Evolutionary conservation across 2,797 vertebrate genomes (phyloP).

Genomic region (Psittacula echo): DNA sequence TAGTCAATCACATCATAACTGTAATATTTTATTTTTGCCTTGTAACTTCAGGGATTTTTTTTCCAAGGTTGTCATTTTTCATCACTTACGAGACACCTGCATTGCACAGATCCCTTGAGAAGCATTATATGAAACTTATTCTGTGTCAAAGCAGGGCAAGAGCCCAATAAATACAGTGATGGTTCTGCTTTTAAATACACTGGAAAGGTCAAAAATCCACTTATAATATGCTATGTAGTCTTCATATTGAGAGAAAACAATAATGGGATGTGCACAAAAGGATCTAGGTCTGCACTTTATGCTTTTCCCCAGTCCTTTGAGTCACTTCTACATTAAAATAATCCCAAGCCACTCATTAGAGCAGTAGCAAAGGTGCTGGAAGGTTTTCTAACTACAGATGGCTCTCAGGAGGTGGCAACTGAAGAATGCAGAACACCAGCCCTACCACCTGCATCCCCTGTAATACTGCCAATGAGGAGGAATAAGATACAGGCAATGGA

Average conservation of each 20-base stretch:
- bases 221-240: not conserved
- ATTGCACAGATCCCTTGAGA: not conserved
- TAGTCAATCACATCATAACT: not conserved
- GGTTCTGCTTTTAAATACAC: constrained; percentile 8
- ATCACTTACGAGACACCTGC: not conserved
- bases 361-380: constrained; percentile 3
- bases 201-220: not conserved
- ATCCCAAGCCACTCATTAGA: not conserved
- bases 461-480: not conserved
- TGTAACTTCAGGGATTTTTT: constrained; percentile 7
- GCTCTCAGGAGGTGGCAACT: constrained; percentile 39
- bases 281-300: not conserved
- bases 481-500: not conserved
- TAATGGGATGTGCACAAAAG: not conserved
- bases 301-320: not conserved
- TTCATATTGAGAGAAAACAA: not conserved
- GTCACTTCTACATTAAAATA: not conserved
- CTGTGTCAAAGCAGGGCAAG: not conserved
- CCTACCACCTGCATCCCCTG: constrained; percentile 1
- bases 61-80: not conserved
- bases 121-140: not conserved
- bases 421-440: not conserved
- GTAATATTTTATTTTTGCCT: constrained; percentile 10
- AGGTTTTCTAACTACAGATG: constrained; percentile 34
- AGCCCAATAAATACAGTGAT: not conserved